Conservation (phyloP, 2,888 invertebrate species). For the Brenthis hecate region DNA sequence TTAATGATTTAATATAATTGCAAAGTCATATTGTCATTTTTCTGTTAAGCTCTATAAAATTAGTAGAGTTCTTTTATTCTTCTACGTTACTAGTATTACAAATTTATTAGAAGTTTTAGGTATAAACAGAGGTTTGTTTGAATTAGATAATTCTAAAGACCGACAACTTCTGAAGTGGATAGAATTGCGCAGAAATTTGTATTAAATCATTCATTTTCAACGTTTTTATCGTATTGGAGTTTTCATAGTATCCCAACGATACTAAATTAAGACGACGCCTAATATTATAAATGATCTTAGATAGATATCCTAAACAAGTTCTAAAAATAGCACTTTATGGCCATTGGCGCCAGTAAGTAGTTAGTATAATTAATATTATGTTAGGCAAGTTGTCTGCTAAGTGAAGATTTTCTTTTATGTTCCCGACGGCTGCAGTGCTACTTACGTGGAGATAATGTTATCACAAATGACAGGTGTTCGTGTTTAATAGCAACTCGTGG, state of each 20-base stretch:
- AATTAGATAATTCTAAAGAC: too few species aligned
- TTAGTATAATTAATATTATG: constrained; percentile 8
- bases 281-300: constrained; percentile 32
- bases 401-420: constrained; percentile 29
- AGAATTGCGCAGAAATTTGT: too few species aligned
- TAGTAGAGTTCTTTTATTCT: too few species aligned
- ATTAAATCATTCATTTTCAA: neutral
- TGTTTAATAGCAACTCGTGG: constrained; percentile 20
- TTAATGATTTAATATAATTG: neutral
- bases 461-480: constrained; percentile 32
- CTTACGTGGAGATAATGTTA: constrained; percentile 30
- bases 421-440: constrained; percentile 24
- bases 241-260: neutral
- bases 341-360: constrained; percentile 42
- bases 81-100: too few species aligned
- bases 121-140: too few species aligned
- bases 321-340: constrained; percentile 40
- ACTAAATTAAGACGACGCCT: neutral
- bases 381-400: constrained; percentile 26
- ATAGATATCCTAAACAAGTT: constrained; percentile 38
- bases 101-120: too few species aligned
- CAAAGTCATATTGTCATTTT: too few species aligned
- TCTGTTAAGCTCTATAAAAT: too few species aligned
- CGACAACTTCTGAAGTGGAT: too few species aligned
- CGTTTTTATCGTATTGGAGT: neutral